These are phyloP conservation scores for Oreotrochilus melanogaster DNA, from an alignment of 2,113 vertebrate species.

Conservation along the genomic window DNA sequence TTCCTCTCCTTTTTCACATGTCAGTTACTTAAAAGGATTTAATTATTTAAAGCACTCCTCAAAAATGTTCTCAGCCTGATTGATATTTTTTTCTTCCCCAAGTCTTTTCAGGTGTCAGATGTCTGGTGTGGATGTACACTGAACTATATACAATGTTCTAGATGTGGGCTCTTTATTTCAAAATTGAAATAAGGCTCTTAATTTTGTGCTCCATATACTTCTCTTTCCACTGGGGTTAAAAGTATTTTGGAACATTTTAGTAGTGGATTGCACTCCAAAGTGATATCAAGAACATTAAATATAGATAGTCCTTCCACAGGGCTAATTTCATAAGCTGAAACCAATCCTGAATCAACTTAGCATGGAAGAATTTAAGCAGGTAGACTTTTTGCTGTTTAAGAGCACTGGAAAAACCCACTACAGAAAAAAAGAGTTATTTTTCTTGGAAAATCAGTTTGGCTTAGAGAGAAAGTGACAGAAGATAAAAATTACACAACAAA, in stretches of 20 bases:
- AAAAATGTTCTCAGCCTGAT: neutral
- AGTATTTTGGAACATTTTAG: neutral
- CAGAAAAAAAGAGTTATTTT: neutral
- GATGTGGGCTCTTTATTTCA: neutral
- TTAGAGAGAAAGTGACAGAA: neutral
- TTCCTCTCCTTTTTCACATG: neutral
- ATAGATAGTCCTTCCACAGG: neutral
- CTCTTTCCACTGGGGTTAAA: neutral
- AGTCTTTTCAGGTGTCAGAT: neutral
- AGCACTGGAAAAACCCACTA: neutral
- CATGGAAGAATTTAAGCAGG: neutral
- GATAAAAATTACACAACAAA: neutral
- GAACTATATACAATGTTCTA: neutral
- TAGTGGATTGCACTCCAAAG: neutral
- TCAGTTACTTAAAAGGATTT: neutral
- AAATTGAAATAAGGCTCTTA: neutral
- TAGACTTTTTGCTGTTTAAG: neutral
- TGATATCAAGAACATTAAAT: neutral
- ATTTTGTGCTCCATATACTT: constrained; percentile 8
- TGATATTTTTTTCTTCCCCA: neutral
- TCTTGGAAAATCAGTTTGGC: neutral
- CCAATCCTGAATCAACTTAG: neutral
- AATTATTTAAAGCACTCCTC: neutral
- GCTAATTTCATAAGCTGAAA: neutral
- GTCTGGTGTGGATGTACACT: neutral